phyloP scores from a whole-genome alignment of 2,113 vertebrate genomes.

The Sprattus sprattus region DNA sequence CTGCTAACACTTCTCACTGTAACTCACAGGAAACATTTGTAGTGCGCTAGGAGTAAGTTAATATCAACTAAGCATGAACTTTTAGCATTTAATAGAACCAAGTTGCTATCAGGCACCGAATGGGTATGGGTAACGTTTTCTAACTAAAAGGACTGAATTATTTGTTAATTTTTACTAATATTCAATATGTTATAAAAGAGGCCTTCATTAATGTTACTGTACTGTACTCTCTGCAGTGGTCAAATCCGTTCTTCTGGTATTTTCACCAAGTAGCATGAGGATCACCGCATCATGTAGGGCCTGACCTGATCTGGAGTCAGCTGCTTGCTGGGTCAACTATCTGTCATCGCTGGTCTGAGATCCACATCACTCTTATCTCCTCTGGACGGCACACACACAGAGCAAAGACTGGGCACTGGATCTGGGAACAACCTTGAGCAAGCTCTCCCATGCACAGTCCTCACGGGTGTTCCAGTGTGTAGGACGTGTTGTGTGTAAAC shows the following conservation, averaged over 20 bases:
- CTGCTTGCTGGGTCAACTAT: neutral
- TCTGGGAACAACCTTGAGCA: neutral
- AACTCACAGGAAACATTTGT: neutral
- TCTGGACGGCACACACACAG: neutral
- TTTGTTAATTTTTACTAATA: neutral
- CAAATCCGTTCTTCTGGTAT: neutral
- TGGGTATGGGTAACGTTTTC: no score
- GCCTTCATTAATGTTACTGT: neutral
- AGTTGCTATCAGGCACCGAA: neutral
- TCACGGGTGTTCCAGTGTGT: neutral
- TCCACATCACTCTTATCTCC: neutral
- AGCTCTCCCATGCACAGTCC: neutral
- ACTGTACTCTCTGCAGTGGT: neutral
- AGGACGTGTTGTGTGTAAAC: conserved; percentile 4
- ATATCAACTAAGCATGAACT: neutral
- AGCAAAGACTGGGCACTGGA: neutral
- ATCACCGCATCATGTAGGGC: neutral
- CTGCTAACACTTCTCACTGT: conserved; percentile 3
- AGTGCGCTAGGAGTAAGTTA: neutral
- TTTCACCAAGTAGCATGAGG: neutral
- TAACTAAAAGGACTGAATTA: no score
- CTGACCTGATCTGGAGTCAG: neutral
- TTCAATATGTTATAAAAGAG: neutral
- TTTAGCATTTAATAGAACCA: neutral
- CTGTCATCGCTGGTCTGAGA: neutral